phyloP scores from a whole-genome alignment of 2,113 vertebrate species.

The Scolopax mira region DNA sequence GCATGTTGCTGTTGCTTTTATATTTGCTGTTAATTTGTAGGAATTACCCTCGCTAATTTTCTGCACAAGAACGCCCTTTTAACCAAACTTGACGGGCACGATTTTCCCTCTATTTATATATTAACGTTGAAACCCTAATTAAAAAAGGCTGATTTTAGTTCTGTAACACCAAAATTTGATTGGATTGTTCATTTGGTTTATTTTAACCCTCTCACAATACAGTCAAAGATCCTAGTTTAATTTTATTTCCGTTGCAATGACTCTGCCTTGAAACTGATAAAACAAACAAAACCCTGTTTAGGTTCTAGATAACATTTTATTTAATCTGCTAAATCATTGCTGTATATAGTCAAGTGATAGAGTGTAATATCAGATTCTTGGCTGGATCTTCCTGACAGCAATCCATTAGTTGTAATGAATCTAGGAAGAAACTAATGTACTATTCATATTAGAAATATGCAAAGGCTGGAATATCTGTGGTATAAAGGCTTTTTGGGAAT shows the following conservation, averaged over 20 bases:
- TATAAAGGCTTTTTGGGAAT: neutral
- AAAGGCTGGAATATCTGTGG: neutral
- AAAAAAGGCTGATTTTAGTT: neutral
- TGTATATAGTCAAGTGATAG: neutral
- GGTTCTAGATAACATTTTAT: neutral
- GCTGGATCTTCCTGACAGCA: neutral
- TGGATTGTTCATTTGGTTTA: neutral
- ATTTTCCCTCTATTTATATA: neutral
- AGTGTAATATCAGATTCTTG: neutral
- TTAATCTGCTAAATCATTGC: neutral
- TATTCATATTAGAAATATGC: neutral
- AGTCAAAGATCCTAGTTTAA: neutral
- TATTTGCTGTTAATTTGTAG: neutral
- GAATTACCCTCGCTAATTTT: neutral
- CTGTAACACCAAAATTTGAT: neutral
- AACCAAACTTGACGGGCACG: neutral
- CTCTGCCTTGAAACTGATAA: neutral
- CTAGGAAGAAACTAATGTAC: neutral
- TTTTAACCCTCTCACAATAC: neutral
- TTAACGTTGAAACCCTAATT: neutral
- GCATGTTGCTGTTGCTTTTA: neutral
- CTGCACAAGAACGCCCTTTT: neutral
- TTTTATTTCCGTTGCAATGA: accelerated
- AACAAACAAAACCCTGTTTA: neutral
- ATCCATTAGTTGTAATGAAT: neutral